Evolutionary conservation across 2,888 invertebrate species (phyloP), one percentile per base, ranked within the genome.

Genomic region (Pachycephus smyrnensis): DNA sequence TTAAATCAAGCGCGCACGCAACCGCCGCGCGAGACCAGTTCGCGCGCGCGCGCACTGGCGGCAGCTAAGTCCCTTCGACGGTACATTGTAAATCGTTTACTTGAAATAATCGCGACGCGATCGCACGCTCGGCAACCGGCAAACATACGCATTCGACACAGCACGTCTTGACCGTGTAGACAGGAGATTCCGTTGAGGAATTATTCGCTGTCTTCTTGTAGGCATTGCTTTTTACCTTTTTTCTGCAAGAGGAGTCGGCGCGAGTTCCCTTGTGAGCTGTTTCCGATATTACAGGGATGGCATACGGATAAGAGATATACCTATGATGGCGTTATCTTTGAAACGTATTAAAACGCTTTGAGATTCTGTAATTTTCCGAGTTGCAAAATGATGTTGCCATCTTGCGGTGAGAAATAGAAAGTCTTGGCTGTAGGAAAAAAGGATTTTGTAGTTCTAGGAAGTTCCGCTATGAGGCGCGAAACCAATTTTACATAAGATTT

Each of bases 1-100:
- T 77, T 80, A 55, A 75, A 40, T 79, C 79, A 80, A 81, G 84
- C 86, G 84, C 82, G 83, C 55, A 77, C 79, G 81, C 78, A 55
- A 55, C 40, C 40, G 75, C 76, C 33, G 76, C 78, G 80, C 81
- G 77, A 82, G 82, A 83, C 82, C 80, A 80, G 79, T 80, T 81
- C 80, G 23, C 4, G 23, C 40, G 40, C 40, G 40, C 40, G 40
- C 40, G 4, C 40, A n/a, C n/a, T n/a, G 4, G 40, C 40, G 40
- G 40, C 40, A 40, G 40, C 40, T 40, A 4, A 40, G 40, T 40
- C 40, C 40, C 40, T 40, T 40, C 40, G 40, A 40, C 40, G 40
- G 40, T 23, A 55, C 40, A 55, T 55, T 55, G 40, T 55, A 55
- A 9, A 55, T 55, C 40, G 40, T 55, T 55, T 55, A 55, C 40